Evolutionary conservation across 2,888 invertebrate species (phyloP).

Genomic region (Druceiella hillmani): DNA sequence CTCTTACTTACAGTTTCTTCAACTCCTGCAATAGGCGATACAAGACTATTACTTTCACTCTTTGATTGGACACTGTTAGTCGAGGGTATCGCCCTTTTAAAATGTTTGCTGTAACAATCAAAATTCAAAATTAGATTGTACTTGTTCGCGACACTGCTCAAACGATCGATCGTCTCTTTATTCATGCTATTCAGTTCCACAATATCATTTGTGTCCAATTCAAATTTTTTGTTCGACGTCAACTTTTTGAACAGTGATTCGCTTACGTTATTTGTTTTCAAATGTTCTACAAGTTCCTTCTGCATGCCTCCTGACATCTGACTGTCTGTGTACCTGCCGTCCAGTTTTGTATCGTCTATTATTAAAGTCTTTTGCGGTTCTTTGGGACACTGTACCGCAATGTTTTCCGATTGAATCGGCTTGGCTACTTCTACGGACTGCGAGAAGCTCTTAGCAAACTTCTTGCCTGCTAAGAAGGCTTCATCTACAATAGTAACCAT

Average conservation of each 20-base stretch:
- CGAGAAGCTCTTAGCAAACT: conserved; percentile 63
- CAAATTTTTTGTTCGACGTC: conserved; percentile 39
- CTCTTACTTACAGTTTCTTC: not conserved
- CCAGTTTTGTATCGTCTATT: no score
- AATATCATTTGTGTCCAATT: conserved; percentile 45
- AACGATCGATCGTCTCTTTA: conserved; percentile 32
- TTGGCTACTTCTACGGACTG: conserved; percentile 20
- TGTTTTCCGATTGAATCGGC: conserved; percentile 14
- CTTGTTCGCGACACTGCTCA: conserved; percentile 24
- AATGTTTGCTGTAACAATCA: no score
- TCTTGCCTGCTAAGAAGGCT: conserved; percentile 65
- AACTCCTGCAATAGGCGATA: not conserved
- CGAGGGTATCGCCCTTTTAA: no score
- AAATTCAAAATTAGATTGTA: no score
- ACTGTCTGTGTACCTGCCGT: conserved; percentile 13
- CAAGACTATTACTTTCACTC: not conserved
- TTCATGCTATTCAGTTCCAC: conserved; percentile 42
- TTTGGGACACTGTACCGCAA: conserved; percentile 9
- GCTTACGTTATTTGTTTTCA: conserved; percentile 41
- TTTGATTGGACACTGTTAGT: not conserved
- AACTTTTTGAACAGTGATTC: conserved; percentile 39
- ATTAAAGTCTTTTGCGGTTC: no score
- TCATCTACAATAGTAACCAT: conserved; percentile 78
- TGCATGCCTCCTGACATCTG: conserved; percentile 28
- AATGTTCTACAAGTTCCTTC: conserved; percentile 32